Evolutionary conservation across 2,113 vertebrate genomes (phyloP).

Genomic region (Notarius quadriscutis): DNA sequence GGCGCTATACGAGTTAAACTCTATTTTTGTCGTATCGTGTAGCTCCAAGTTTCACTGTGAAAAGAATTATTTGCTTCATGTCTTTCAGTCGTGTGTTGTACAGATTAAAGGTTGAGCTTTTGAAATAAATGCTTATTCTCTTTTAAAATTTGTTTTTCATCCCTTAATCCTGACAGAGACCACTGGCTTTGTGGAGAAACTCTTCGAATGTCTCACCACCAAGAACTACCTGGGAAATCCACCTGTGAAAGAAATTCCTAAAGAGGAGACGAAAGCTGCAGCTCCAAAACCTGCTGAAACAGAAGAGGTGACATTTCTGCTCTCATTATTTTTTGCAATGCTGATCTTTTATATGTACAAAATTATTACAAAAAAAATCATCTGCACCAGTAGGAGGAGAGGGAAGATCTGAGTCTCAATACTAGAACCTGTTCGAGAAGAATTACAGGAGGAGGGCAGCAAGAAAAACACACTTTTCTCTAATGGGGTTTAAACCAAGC

Average conservation of each 20-base stretch:
- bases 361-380: background rate
- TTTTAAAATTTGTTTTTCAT: slow-evolving; percentile 1
- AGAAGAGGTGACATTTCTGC: slow-evolving; percentile 66
- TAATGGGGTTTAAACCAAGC: no score
- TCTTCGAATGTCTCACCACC: slow-evolving; percentile 93
- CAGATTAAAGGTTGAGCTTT: background rate
- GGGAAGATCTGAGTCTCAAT: background rate
- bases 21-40: no score
- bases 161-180: slow-evolving; percentile 82
- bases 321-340: background rate
- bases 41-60: background rate
- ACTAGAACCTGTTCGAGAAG: background rate
- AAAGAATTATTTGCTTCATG: background rate
- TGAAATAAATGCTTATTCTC: background rate
- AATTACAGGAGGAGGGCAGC: background rate
- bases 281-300: slow-evolving; percentile 81
- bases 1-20: no score
- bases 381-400: no score
- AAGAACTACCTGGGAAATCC: slow-evolving; percentile 85
- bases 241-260: slow-evolving; percentile 80
- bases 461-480: no score
- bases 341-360: no score
- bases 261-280: slow-evolving; percentile 80
- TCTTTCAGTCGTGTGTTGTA: background rate
- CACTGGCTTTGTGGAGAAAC: slow-evolving; percentile 95